Evolutionary conservation across 2,113 vertebrate genomes (phyloP).

Genomic region (Falco punctatus): DNA sequence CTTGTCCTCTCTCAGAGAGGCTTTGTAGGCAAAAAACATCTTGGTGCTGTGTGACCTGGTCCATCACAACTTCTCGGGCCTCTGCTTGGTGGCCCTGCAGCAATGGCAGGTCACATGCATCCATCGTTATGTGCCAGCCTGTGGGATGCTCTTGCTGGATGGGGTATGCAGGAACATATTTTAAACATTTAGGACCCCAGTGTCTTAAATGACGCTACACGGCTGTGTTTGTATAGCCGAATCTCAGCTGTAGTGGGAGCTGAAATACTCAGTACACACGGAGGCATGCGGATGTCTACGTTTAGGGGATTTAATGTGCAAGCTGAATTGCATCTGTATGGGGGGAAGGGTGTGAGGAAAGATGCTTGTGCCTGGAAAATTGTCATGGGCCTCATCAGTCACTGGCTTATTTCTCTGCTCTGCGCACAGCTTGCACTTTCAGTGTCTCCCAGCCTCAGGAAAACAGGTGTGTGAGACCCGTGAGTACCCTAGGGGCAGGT

Average conservation of each 20-base stretch:
- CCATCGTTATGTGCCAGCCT: accelerated
- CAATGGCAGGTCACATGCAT: accelerated
- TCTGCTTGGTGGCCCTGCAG: background rate
- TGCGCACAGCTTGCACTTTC: background rate
- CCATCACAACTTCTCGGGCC: background rate
- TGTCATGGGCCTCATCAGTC: background rate
- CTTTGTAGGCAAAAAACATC: background rate
- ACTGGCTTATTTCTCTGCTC: background rate
- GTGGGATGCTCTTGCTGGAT: background rate
- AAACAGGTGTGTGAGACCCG: background rate
- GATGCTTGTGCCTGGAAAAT: background rate
- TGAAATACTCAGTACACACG: accelerated
- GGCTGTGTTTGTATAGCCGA: background rate
- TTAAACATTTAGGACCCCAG: background rate
- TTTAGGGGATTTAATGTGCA: background rate
- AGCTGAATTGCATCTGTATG: background rate
- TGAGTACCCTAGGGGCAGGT: accelerated
- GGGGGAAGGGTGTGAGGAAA: background rate
- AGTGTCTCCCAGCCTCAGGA: background rate
- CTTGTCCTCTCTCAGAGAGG: background rate
- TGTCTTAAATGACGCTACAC: background rate
- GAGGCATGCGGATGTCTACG: background rate
- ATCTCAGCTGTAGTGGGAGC: background rate
- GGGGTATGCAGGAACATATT: background rate
- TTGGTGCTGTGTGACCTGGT: background rate